Conservation (phyloP, 2,113 vertebrate genomes). For the Hassar affinis region DNA sequence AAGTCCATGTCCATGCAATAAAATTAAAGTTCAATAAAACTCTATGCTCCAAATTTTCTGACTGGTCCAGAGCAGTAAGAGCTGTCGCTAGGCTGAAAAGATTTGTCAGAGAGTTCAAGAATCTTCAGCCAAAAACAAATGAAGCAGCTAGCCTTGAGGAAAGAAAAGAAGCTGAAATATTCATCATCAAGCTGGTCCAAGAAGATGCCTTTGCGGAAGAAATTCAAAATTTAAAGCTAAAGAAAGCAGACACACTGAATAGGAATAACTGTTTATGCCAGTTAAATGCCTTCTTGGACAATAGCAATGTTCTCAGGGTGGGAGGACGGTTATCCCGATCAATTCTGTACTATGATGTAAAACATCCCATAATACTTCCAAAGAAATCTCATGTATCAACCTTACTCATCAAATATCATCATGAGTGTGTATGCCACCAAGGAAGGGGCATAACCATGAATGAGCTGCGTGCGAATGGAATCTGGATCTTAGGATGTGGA, state of each 20-base stretch:
- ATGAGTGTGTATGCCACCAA: no score
- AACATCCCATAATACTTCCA: not conserved
- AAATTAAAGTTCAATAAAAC: conserved; percentile 7
- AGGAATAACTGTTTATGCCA: not conserved
- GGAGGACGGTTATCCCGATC: conserved; percentile 39
- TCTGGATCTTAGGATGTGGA: conserved; percentile 34
- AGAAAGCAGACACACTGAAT: not conserved
- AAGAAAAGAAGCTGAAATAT: conserved; percentile 37
- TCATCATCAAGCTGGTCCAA: conserved; percentile 40
- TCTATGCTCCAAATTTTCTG: conserved; percentile 28
- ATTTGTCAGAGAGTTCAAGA: conserved; percentile 42
- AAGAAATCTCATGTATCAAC: conserved; percentile 37
- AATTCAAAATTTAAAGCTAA: conserved; percentile 2
- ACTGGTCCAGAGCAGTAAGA: conserved; percentile 38
- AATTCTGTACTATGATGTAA: conserved; percentile 24
- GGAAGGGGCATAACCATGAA: no score
- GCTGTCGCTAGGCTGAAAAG: conserved; percentile 33
- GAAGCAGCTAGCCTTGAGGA: conserved; percentile 29
- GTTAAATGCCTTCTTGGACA: conserved; percentile 38
- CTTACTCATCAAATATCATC: no score
- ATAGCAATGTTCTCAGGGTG: conserved; percentile 30
- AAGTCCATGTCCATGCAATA: not conserved
- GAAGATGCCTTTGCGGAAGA: conserved; percentile 21
- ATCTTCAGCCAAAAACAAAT: conserved; percentile 34
- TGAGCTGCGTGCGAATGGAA: not conserved